These are phyloP conservation scores for Cariama cristata DNA, from an alignment of 2,113 vertebrate genomes.

Conservation along the genomic window DNA sequence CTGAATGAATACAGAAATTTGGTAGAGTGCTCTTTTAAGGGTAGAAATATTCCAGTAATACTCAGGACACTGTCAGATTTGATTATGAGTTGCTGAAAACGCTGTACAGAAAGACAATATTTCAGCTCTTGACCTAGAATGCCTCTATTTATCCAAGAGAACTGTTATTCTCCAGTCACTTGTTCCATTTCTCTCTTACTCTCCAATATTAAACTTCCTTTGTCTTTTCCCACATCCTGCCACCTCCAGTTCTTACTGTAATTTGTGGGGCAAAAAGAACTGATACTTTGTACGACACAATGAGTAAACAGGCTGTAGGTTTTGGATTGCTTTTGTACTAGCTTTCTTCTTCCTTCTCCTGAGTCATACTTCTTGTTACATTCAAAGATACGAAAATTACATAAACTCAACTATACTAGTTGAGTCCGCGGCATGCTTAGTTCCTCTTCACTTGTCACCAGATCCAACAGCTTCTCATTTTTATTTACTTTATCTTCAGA, in stretches of 20 bases:
- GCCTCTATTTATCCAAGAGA: neutral
- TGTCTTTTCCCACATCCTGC: neutral
- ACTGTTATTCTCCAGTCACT: neutral
- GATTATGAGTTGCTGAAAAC: neutral
- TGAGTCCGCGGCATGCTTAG: neutral
- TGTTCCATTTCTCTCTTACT: neutral
- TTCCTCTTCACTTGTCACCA: neutral
- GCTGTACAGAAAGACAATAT: neutral
- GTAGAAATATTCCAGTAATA: neutral
- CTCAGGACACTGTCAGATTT: neutral
- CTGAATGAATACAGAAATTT: neutral
- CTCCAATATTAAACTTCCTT: neutral
- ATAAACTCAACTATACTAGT: neutral
- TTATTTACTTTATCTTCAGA: neutral
- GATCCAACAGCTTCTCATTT: neutral
- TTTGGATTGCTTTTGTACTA: neutral
- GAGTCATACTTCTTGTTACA: neutral
- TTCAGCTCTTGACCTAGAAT: neutral
- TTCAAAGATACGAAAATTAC: neutral
- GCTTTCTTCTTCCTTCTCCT: neutral
- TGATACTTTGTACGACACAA: neutral
- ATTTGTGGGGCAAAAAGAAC: neutral
- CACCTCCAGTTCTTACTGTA: neutral
- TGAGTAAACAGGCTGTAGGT: neutral
- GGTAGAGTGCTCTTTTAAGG: neutral